A percentile compares a stretch with the other conserved stretches of the same genome.
Evolutionary conservation across 1,140 invertebrate genomes (phyloP).

Genomic region (Doryteuthis pealeii): DNA sequence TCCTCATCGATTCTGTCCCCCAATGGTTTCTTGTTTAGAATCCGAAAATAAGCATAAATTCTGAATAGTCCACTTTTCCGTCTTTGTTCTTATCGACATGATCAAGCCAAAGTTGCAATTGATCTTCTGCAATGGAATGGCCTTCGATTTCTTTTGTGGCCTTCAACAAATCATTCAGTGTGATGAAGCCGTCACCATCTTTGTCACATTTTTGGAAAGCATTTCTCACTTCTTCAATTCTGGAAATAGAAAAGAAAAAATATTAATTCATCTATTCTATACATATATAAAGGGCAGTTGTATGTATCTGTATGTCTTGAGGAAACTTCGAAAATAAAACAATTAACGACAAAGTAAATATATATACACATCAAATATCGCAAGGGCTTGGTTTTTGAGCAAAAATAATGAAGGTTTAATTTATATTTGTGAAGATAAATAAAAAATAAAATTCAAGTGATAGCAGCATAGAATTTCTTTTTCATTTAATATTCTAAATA

Average conservation of each 20-base stretch:
- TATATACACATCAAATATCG: no score
- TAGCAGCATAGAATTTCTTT: no score
- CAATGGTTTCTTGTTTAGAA: neutral
- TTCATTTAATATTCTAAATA: no score
- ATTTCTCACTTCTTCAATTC: neutral
- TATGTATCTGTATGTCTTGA: no score
- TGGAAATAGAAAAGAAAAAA: neutral
- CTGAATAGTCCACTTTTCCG: slow-evolving; percentile 5
- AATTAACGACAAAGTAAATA: no score
- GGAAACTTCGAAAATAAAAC: no score
- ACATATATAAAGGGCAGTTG: no score
- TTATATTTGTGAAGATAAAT: no score
- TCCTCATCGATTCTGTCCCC: no score
- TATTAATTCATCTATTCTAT: neutral
- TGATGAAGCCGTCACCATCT: neutral
- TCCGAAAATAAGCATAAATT: slow-evolving; percentile 1
- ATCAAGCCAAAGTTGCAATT: neutral
- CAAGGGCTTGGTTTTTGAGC: no score
- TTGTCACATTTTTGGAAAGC: neutral
- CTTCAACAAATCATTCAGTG: neutral
- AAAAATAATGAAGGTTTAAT: no score
- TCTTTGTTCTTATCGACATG: neutral
- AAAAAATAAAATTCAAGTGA: no score
- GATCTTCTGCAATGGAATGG: neutral
- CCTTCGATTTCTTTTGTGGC: slow-evolving; percentile 1